Evolutionary conservation across 2,113 vertebrate species (phyloP), one percentile per base, ranked within the genome.

Genomic region (Scomber scombrus): DNA sequence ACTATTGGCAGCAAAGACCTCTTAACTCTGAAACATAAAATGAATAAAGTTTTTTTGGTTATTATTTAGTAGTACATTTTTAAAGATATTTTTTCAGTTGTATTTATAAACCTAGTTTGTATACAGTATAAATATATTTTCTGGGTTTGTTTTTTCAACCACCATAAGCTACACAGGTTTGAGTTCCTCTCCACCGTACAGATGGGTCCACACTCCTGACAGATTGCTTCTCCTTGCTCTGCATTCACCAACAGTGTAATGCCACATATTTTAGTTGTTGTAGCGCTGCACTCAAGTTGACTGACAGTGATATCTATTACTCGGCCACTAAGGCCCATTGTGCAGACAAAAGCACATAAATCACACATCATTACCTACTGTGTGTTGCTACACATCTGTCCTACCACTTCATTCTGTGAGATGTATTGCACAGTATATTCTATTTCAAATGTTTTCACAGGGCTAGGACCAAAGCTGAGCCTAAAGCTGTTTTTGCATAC

Each of bases 271-370:
- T 84, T 72, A 67, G 67, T 80, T 63, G 57, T 50, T 3, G 11
- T 68, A 65, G 21, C 72, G 45, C 62, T 31, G 77, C 63, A 79
- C 49, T 71, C 70, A 87, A 16, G 72, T 23, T 84, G 88, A 88
- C 71, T 81, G 84, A 82, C 80, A 86, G 73, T 76, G 74, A 78
- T 71, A 50, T 70, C 77, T 68, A 82, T 86, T 82, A 78, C 70
- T 90, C 75, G 82, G 57, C 77, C 55, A 60, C 85, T 85, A 66
- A 65, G 62, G 78, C 46, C 57, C 56, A 81, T 58, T 75, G 57
- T 87, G 63, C 51, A 61, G 51, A 60, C 78, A 82, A 82, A 90
- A 78, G 63, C 68, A 78, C 29, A 81, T 90, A 68, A 77, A 88
- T 89, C 88, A 88, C 51, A 11, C 70, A 58, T 65, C 66, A 83